Conservation (phyloP, 2,888 invertebrate species). For the Cheilosia pagana region DNA sequence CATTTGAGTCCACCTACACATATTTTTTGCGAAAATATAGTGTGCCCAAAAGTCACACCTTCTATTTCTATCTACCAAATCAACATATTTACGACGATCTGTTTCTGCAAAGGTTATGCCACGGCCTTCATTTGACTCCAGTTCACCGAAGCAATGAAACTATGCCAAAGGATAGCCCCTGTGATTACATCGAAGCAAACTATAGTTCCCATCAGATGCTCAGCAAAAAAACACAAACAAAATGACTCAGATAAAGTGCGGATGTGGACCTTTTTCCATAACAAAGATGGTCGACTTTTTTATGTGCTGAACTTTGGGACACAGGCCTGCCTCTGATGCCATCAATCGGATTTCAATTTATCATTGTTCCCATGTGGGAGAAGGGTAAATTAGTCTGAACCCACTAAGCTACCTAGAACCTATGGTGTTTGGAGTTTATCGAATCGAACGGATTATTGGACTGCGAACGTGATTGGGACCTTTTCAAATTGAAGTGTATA, state of each 20-base stretch:
- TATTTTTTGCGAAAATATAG: neutral
- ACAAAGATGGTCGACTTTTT: conserved; percentile 58
- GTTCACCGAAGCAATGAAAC: conserved; percentile 44
- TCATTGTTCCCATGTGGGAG: conserved; percentile 55
- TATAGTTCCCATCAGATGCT: conserved; percentile 64
- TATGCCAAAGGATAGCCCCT: conserved; percentile 57
- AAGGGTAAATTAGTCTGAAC: conserved; percentile 57
- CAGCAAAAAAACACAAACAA: conserved; percentile 49
- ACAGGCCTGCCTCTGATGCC: conserved; percentile 47
- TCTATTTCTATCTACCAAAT: conserved; percentile 17
- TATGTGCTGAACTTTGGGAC: conserved; percentile 66
- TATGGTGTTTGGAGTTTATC: conserved; percentile 46
- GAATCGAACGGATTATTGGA: conserved; percentile 49
- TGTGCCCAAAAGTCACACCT: too few relatives aligned
- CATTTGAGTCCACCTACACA: too few relatives aligned
- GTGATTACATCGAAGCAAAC: conserved; percentile 58
- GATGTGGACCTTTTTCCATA: conserved; percentile 61
- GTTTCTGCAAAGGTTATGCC: conserved; percentile 49
- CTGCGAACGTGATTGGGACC: conserved; percentile 42
- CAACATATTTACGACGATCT: conserved; percentile 37
- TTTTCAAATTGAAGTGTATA: conserved; percentile 20
- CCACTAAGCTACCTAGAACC: conserved; percentile 8
- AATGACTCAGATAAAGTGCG: conserved; percentile 60
- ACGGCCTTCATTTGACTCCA: conserved; percentile 49
- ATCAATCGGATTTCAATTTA: conserved; percentile 74